Evolutionary conservation across 2,888 invertebrate genomes (phyloP), one percentile per base, ranked within the genome.

Genomic region (Apotomis betuletana): DNA sequence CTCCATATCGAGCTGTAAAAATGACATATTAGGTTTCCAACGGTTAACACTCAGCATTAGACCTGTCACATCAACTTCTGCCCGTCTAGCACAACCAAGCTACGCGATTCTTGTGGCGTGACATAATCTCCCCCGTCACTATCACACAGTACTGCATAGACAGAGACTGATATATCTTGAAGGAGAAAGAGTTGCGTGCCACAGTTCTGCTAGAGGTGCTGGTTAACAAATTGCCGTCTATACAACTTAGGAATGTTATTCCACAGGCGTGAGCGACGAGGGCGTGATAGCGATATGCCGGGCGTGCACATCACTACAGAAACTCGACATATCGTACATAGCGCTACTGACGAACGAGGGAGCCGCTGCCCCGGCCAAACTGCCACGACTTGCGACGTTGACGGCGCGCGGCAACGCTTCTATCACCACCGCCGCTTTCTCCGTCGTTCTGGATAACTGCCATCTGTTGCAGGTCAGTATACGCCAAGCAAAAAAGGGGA

Each of bases 291-390:
- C 86, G 13, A 78, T 90, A 75, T 87, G 88, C 77, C 75, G 74
- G 36, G 76, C 79, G 8, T 91, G 91, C 80, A 58, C 77, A n/a
- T 15, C 62, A 74, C 84, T 92, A 75, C 13, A 52, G 12, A 62
- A 67, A 6, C 82, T 91, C 12, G 90, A 92, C 84, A 81, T 90
- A 79, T 92, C 92, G 74, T 90, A 91, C 86, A 85, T 92, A 41
- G 85, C 79, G 67, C 81, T 70, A 76, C 79, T 92, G 60, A 74
- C 76, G 12, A 89, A 89, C 83, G 76, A 74, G 0, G 90, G 90
- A 1, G 74, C 85, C 74, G 77, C 81, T 5, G 74, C 74, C 4
- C 82, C 85, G 74, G 79, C 87, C 60, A 76, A 76, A 15, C 84
- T 87, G 41, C 5, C 27, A 5, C 68, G 75, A 6, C 85, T 90